Evolutionary conservation across 1,140 invertebrate genomes (phyloP).

Genomic region (Orchestia grillus): DNA sequence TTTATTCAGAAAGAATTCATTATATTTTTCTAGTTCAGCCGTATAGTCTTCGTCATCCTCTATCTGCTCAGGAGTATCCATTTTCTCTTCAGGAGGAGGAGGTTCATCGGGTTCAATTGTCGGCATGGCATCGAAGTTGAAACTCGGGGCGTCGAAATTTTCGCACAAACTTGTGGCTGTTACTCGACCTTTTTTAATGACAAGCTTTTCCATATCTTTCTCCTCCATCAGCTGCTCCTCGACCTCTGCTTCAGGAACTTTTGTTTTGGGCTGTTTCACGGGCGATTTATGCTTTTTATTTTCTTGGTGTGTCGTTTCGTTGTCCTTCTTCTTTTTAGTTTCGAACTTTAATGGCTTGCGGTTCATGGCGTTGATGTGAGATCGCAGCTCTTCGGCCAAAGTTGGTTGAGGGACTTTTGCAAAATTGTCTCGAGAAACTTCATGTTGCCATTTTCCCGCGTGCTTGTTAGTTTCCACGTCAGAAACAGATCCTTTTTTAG

Average conservation of each 20-base stretch:
- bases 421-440: slow-evolving; percentile 19
- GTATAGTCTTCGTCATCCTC: not conserved
- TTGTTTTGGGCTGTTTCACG: not conserved
- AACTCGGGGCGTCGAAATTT: not conserved
- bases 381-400: not conserved
- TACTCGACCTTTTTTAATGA: not conserved
- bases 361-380: slow-evolving; percentile 19
- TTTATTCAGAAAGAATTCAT: not conserved
- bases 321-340: not conserved
- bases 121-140: not conserved
- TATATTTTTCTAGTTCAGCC: not conserved
- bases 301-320: not conserved
- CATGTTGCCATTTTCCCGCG: slow-evolving; percentile 41
- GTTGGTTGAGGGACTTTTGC: slow-evolving; percentile 1
- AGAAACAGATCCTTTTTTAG: not conserved
- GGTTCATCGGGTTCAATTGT: not conserved
- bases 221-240: not conserved
- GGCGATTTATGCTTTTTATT: not conserved
- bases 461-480: slow-evolving; percentile 3
- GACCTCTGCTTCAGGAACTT: not conserved
- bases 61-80: not conserved
- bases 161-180: slow-evolving; percentile 39
- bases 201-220: slow-evolving; percentile 10
- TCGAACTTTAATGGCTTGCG: slow-evolving; percentile 5
- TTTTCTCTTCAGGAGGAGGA: not conserved